These are phyloP conservation scores for Tapirus indicus DNA, from an alignment of 2,797 vertebrate species.

Conservation along the genomic window DNA sequence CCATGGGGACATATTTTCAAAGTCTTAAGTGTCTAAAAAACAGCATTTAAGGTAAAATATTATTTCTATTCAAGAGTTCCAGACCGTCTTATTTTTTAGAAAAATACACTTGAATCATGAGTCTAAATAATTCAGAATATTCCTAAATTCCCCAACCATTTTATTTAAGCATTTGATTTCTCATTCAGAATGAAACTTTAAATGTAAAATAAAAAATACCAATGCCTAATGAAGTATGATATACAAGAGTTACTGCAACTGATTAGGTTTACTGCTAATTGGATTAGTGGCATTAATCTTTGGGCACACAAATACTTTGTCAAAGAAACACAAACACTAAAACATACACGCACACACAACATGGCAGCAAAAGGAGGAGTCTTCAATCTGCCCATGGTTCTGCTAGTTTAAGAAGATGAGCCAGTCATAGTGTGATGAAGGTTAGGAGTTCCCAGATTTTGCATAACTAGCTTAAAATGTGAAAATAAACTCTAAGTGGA, in stretches of 20 bases:
- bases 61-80: not conserved
- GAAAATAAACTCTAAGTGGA: slow-evolving; percentile 27
- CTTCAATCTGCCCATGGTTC: not conserved
- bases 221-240: not conserved
- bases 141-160: not conserved
- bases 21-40: not conserved
- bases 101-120: slow-evolving; percentile 20
- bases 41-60: slow-evolving; percentile 11
- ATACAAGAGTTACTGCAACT: not conserved
- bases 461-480: not conserved
- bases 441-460: not conserved
- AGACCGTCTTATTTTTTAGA: not conserved
- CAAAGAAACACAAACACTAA: slow-evolving; percentile 10
- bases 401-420: not conserved
- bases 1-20: slow-evolving; percentile 10
- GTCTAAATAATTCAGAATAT: not conserved
- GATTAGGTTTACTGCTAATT: not conserved
- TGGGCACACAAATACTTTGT: not conserved
- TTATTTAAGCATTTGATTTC: slow-evolving; percentile 21
- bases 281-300: not conserved
- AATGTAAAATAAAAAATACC: slow-evolving; percentile 7
- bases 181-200: slow-evolving; percentile 7
- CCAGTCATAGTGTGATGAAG: not conserved
- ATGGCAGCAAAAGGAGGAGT: not conserved
- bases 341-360: not conserved